Evolutionary conservation across 2,113 vertebrate species (phyloP).

Genomic region (Pleuronectes platessa): DNA sequence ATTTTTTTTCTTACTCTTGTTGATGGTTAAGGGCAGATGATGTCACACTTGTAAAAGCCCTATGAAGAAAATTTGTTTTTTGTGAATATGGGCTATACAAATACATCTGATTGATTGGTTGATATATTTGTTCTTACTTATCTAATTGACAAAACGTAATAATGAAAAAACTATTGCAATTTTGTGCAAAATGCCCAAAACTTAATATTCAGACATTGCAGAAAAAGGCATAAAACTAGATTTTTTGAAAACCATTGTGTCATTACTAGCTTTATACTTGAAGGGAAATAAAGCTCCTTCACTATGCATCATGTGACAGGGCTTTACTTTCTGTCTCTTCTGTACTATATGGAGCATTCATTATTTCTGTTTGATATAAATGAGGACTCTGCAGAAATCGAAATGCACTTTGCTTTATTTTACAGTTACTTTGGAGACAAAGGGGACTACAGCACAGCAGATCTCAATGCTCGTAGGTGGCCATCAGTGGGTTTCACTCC

Average conservation of each 20-base stretch:
- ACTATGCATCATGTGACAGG: background rate
- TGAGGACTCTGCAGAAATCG: slow-evolving; percentile 40
- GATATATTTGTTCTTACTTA: too few species aligned
- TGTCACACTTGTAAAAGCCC: too few species aligned
- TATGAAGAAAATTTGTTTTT: too few species aligned
- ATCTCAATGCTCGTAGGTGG: slow-evolving; percentile 54
- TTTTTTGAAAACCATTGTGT: background rate
- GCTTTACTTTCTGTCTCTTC: background rate
- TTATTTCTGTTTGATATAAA: slow-evolving; percentile 26
- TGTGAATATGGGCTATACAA: too few species aligned
- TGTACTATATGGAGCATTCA: background rate
- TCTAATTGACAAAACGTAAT: background rate
- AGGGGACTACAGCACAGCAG: slow-evolving; percentile 39
- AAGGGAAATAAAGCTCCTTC: background rate
- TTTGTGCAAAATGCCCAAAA: background rate
- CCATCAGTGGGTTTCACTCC: slow-evolving; percentile 75
- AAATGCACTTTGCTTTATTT: slow-evolving; percentile 78
- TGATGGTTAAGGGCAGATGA: too few species aligned
- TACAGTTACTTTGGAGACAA: slow-evolving; percentile 61
- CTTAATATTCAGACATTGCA: background rate
- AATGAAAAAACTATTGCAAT: background rate
- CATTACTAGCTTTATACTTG: background rate
- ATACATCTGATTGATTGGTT: too few species aligned
- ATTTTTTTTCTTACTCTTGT: too few species aligned
- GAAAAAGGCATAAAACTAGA: too few species aligned